A percentile compares a stretch with the other conserved stretches of the same genome.
These are phyloP conservation scores for Panthera uncia DNA, from an alignment of 2,113 vertebrate species.

Conservation along the genomic window DNA sequence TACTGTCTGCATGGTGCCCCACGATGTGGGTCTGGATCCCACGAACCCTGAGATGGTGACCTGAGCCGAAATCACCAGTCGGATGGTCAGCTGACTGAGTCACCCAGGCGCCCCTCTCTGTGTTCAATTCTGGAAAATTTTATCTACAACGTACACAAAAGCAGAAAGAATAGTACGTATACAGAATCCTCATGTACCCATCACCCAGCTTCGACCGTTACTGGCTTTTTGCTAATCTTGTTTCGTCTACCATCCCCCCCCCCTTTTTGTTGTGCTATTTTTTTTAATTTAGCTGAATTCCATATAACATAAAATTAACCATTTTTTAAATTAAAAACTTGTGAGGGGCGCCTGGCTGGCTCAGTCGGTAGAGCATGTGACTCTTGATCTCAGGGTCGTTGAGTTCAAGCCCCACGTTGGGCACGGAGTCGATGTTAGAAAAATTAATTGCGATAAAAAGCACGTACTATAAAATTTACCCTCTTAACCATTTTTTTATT, in stretches of 20 bases:
- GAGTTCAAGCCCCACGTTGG: background rate
- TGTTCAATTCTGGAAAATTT: constrained; percentile 11
- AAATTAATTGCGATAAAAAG: background rate
- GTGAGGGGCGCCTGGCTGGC: background rate
- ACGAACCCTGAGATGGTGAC: background rate
- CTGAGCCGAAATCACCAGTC: background rate
- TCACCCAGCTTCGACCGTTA: background rate
- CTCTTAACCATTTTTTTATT: background rate
- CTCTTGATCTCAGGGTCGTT: background rate
- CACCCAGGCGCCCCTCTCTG: background rate
- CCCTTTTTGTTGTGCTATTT: background rate
- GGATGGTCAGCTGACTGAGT: background rate
- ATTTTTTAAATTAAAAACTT: background rate
- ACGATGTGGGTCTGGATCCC: background rate
- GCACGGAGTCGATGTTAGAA: background rate
- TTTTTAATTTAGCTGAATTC: constrained; percentile 8
- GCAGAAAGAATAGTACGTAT: background rate
- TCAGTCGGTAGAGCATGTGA: background rate
- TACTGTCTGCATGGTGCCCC: background rate
- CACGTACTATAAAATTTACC: background rate
- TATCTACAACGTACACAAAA: background rate
- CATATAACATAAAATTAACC: background rate
- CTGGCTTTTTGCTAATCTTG: background rate
- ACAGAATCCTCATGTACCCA: background rate
- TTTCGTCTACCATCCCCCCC: background rate